Percentiles rank a stretch among this genome's conserved stretches.
Conservation (phyloP, 1,140 invertebrate genomes). For the Drosophila prosaltans region DNA sequence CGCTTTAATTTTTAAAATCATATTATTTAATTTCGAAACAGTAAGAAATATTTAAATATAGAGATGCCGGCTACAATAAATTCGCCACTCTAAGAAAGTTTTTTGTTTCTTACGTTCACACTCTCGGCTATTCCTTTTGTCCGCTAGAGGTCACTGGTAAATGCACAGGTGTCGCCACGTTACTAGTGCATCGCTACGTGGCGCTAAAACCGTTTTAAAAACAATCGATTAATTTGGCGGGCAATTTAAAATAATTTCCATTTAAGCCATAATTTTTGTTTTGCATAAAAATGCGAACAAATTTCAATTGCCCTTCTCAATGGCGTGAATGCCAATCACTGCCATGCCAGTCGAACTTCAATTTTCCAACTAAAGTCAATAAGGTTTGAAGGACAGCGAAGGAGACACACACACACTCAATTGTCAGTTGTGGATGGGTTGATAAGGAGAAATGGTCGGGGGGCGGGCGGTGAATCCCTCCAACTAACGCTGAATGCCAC, state of each 20-base stretch:
- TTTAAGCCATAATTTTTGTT: not conserved
- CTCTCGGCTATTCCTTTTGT: no score
- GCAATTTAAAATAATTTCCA: not conserved
- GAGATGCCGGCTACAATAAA: no score
- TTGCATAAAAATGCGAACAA: not conserved
- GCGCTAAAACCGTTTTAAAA: not conserved
- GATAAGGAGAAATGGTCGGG: not conserved
- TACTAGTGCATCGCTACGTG: not conserved
- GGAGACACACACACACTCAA: conserved; percentile 18
- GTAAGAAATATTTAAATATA: no score
- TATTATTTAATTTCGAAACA: no score
- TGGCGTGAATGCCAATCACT: conserved; percentile 70
- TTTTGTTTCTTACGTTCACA: no score
- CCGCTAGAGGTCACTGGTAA: not conserved
- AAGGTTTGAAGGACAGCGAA: not conserved
- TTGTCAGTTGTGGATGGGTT: no score
- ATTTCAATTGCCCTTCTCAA: conserved; percentile 32
- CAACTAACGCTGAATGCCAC: conserved; percentile 76
- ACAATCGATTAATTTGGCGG: not conserved
- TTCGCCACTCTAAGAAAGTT: no score
- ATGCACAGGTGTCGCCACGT: not conserved
- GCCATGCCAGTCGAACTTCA: conserved; percentile 38
- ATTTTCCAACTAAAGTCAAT: conserved; percentile 28
- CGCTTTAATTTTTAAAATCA: no score
- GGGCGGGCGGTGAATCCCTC: conserved; percentile 27